Base-by-base conservation (phyloP, 2,113 vertebrate species). In the Pitta sordida region DNA sequence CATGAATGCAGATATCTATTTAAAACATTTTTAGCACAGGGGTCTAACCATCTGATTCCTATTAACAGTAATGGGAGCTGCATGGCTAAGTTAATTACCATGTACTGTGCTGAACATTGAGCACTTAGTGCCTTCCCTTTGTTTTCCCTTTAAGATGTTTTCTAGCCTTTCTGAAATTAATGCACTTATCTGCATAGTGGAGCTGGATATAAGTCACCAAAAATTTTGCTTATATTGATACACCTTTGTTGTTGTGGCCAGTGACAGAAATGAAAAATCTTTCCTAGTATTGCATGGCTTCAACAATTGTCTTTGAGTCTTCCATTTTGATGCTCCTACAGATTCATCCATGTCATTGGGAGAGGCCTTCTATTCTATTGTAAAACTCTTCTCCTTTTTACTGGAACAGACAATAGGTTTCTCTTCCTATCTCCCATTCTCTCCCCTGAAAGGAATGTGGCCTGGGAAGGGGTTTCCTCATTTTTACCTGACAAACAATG, bases 1-100 rank as follows among this genome's bases (percentile, higher is more conserved):
- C 78, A 73, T 2, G 19, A 23, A 46, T 51, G 63, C 67, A 86
- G 71, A 30, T 91, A 90, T 51, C 88, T 88, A 63, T 96, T 94
- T 91, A 93, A 91, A 94, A 94, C 58, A 62, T 90, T 95, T 96
- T 93, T 91, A 95, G 79, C 82, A 69, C 37, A 91, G 75, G 46
- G 85, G 90, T 94, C 65, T 87, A 64, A 49, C 90, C 93, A 91
- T 96, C 91, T 96, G 91, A 96, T 96, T 96, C 90, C 85, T 96
- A 91, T 95, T 95, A 96, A 62, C 67, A 83, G 67, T 96, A 94
- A 95, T 96, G 90, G 63, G 85, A 90, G 86, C 67, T 95, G 79
- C 82, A 96, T 86, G 75, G 55, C 63, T 93, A 69, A 94, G 88
- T 77, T 59, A 88, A 96, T 96, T 95, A 91, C 49, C 82, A 85